Evolutionary conservation across 2,797 vertebrate genomes (phyloP).

Genomic region (Melanotaenia parkinsoni): DNA sequence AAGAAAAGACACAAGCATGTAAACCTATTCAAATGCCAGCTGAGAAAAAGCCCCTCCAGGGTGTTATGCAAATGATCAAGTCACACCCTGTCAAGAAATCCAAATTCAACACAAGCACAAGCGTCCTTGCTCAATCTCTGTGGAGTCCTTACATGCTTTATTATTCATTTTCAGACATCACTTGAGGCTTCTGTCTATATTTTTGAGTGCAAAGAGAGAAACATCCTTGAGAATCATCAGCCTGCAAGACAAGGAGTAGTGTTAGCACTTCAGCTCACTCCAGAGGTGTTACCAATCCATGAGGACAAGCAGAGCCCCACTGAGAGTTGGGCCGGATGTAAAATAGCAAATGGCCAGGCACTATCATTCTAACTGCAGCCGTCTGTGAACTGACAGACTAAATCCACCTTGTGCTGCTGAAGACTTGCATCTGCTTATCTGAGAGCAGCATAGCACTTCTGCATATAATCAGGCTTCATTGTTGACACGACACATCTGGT

Average conservation of each 20-base stretch:
- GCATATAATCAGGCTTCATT: conserved; percentile 23
- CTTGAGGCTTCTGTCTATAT: conserved; percentile 56
- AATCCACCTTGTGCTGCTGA: conserved; percentile 54
- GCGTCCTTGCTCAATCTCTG: conserved; percentile 43
- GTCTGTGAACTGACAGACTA: conserved; percentile 45
- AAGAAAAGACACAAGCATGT: conserved; percentile 5
- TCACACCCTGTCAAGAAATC: conserved; percentile 54
- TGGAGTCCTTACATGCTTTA: conserved; percentile 60
- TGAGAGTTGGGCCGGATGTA: conserved; percentile 32
- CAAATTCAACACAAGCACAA: conserved; percentile 43
- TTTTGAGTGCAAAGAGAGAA: conserved; percentile 51
- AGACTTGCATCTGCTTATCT: conserved; percentile 57
- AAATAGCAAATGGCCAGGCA: conserved; percentile 56
- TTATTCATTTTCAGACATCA: conserved; percentile 66
- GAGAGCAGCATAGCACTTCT: conserved; percentile 32
- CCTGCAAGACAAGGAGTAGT: conserved; percentile 33
- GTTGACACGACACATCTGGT: background rate
- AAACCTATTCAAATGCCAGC: conserved; percentile 38
- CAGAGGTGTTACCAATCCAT: conserved; percentile 46
- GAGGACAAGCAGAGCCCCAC: conserved; percentile 25
- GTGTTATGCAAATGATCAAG: conserved; percentile 60
- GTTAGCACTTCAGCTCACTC: conserved; percentile 55
- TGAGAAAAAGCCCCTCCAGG: conserved; percentile 44
- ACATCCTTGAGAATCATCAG: conserved; percentile 46
- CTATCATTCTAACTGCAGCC: conserved; percentile 65